These are phyloP conservation scores for Harpagus bidentatus DNA, from an alignment of 2,113 vertebrate genomes.

Conservation along the genomic window DNA sequence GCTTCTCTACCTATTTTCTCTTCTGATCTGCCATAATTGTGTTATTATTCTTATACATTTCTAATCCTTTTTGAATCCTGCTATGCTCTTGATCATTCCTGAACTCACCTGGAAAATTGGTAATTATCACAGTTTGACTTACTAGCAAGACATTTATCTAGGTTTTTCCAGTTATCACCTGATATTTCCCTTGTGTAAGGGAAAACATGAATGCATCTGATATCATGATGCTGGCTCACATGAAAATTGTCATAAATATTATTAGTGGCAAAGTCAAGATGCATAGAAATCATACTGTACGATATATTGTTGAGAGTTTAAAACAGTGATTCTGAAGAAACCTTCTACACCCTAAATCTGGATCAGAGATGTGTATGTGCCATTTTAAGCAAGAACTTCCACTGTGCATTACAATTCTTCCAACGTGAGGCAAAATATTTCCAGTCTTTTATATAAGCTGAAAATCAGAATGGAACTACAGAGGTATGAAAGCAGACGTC, in stretches of 20 bases:
- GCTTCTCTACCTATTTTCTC: not conserved
- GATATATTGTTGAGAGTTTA: not conserved
- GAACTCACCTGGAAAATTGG: not conserved
- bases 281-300: not conserved
- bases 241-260: not conserved
- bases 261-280: not conserved
- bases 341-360: not conserved
- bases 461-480: not conserved
- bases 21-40: not conserved
- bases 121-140: conserved; percentile 29
- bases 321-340: not conserved
- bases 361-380: not conserved
- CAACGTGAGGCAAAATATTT: not conserved
- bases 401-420: not conserved
- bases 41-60: conserved; percentile 1
- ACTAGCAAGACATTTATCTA: not conserved
- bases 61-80: conserved; percentile 34
- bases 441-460: not conserved
- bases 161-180: not conserved
- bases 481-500: not conserved
- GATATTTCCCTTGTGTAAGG: not conserved
- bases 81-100: not conserved
- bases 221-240: not conserved
- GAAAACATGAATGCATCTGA: not conserved
- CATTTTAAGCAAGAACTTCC: not conserved